Percentiles rank a stretch among this genome's conserved stretches.
These are phyloP conservation scores for Nysson spinosus DNA, from an alignment of 2,888 invertebrate species.

Conservation along the genomic window DNA sequence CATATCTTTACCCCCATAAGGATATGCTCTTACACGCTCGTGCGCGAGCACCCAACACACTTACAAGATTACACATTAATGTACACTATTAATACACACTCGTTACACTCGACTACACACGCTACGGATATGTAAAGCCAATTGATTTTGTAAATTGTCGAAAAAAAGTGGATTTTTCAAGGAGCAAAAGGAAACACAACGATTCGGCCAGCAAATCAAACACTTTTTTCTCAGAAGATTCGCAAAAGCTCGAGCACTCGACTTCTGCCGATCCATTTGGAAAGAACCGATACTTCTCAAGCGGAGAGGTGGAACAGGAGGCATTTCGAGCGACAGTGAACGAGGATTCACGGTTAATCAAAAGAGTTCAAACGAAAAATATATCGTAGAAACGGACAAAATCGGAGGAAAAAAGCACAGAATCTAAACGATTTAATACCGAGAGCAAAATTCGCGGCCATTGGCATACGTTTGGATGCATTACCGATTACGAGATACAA, in stretches of 20 bases:
- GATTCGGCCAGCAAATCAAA: conserved; percentile 50
- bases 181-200: conserved; percentile 24
- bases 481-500: conserved; percentile 55
- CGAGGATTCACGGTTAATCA: conserved; percentile 26
- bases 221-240: conserved; percentile 33
- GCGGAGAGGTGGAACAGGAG: conserved; percentile 28
- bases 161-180: conserved; percentile 53
- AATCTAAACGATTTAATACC: conserved; percentile 12
- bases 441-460: conserved; percentile 68
- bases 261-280: conserved; percentile 29
- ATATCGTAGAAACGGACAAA: conserved; percentile 32
- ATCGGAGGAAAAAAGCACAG: conserved; percentile 18
- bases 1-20: conserved; percentile 36
- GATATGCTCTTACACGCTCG: conserved; percentile 31
- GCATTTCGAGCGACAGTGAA: conserved; percentile 35
- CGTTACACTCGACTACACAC: conserved; percentile 66
- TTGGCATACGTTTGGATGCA: conserved; percentile 74
- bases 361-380: conserved; percentile 5
- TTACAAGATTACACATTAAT: conserved; percentile 47
- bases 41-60: conserved; percentile 7
- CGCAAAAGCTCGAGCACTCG: conserved; percentile 3
- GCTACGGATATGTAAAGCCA: conserved; percentile 78
- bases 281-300: conserved; percentile 31
- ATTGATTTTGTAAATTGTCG: conserved; percentile 77
- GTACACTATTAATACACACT: conserved; percentile 56